Evolutionary conservation across 2,888 invertebrate genomes (phyloP).

Genomic region (Leptopilina myrica): DNA sequence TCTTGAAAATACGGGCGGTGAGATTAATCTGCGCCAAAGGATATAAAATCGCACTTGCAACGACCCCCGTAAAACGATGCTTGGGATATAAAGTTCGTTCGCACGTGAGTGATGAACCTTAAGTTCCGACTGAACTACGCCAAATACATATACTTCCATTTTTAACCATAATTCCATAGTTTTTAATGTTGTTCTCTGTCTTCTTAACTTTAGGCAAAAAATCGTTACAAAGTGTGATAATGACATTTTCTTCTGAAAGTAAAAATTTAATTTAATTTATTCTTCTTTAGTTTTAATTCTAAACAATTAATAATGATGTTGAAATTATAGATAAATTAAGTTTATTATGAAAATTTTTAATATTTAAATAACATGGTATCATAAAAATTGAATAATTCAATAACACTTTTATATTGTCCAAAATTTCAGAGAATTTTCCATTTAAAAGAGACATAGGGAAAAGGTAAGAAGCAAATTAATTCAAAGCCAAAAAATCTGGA

Average conservation of each 20-base stretch:
- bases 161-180: not conserved
- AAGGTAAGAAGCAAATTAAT: not conserved
- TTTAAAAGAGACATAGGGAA: not conserved
- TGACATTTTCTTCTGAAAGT: too few species aligned
- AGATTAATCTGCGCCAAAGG: slow-evolving; percentile 23
- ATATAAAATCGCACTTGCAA: slow-evolving; percentile 30
- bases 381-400: too few species aligned
- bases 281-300: too few species aligned
- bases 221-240: too few species aligned
- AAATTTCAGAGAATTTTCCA: too few species aligned
- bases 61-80: slow-evolving; percentile 32
- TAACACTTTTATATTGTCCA: too few species aligned
- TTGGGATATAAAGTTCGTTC: slow-evolving; percentile 29
- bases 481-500: slow-evolving; percentile 13
- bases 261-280: too few species aligned
- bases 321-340: too few species aligned
- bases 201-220: too few species aligned
- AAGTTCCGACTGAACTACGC: slow-evolving; percentile 8
- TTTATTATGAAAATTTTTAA: too few species aligned
- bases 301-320: too few species aligned
- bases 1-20: slow-evolving; percentile 1
- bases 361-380: too few species aligned
- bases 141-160: slow-evolving; percentile 7
- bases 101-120: slow-evolving; percentile 31
- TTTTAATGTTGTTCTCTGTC: not conserved